Evolutionary conservation across 2,888 invertebrate species (phyloP).

Genomic region (Podabrus alpinus): DNA sequence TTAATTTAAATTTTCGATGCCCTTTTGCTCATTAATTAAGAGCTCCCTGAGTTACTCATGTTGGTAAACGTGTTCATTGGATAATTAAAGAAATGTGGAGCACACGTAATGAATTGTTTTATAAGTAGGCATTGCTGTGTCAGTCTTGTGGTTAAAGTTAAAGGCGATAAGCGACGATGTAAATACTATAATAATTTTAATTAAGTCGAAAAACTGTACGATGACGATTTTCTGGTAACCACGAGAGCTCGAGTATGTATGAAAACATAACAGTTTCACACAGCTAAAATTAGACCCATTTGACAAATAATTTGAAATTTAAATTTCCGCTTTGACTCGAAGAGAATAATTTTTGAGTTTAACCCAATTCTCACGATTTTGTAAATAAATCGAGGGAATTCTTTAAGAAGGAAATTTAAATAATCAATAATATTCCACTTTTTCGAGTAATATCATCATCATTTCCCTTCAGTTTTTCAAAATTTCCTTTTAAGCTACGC

Average conservation of each 20-base stretch:
- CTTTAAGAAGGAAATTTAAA: background rate
- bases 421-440: background rate
- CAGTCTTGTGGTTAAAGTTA: background rate
- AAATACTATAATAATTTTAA: background rate
- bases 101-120: slow-evolving; percentile 11
- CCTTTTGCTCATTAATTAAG: slow-evolving; percentile 19
- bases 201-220: too few relatives aligned
- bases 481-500: background rate
- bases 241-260: too few relatives aligned
- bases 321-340: background rate
- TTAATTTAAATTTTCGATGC: slow-evolving; percentile 16
- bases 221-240: too few relatives aligned
- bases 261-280: too few relatives aligned
- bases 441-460: background rate
- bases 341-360: background rate
- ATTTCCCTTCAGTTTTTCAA: background rate
- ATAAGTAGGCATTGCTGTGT: background rate
- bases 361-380: background rate
- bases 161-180: background rate
- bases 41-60: slow-evolving; percentile 7
- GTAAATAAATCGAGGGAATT: background rate
- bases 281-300: too few relatives aligned
- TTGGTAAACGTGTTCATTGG: slow-evolving; percentile 8
- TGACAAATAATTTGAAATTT: background rate
- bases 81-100: slow-evolving; percentile 16